Evolutionary conservation across 2,113 vertebrate genomes (phyloP).

Genomic region (Cheilinus undulatus): DNA sequence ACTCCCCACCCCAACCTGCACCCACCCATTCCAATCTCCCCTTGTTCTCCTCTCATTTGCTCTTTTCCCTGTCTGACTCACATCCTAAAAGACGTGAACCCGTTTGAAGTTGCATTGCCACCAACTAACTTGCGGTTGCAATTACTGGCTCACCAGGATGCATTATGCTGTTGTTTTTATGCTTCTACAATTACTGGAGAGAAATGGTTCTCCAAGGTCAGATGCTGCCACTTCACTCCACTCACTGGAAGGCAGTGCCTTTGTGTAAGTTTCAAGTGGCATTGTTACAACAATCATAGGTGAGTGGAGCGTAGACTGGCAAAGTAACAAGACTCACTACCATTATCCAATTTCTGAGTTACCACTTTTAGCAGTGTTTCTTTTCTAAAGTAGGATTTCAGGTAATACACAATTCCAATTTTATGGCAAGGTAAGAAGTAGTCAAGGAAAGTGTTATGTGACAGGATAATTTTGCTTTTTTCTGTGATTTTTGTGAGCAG

Average conservation of each 20-base stretch:
- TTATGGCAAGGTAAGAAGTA: not conserved
- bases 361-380: slow-evolving; percentile 5
- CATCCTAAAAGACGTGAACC: slow-evolving; percentile 48
- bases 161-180: slow-evolving; percentile 59
- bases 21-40: slow-evolving; percentile 37
- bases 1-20: slow-evolving; percentile 51
- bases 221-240: slow-evolving; percentile 34
- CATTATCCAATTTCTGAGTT: slow-evolving; percentile 13
- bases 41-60: slow-evolving; percentile 40
- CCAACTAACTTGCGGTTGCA: slow-evolving; percentile 58
- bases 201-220: slow-evolving; percentile 47
- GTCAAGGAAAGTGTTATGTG: not conserved
- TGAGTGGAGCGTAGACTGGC: slow-evolving; percentile 21
- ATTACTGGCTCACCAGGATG: slow-evolving; percentile 63
- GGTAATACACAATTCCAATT: not conserved
- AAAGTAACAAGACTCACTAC: slow-evolving; percentile 1
- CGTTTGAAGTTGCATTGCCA: slow-evolving; percentile 61
- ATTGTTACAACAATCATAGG: slow-evolving; percentile 56
- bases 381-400: not conserved
- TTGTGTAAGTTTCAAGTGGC: slow-evolving; percentile 39
- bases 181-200: slow-evolving; percentile 36
- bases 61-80: slow-evolving; percentile 60
- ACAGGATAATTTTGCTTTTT: not conserved
- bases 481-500: not conserved
- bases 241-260: slow-evolving; percentile 25